phyloP scores from a whole-genome alignment of 2,113 vertebrate genomes.

The Plecturocebus donacophilus region DNA sequence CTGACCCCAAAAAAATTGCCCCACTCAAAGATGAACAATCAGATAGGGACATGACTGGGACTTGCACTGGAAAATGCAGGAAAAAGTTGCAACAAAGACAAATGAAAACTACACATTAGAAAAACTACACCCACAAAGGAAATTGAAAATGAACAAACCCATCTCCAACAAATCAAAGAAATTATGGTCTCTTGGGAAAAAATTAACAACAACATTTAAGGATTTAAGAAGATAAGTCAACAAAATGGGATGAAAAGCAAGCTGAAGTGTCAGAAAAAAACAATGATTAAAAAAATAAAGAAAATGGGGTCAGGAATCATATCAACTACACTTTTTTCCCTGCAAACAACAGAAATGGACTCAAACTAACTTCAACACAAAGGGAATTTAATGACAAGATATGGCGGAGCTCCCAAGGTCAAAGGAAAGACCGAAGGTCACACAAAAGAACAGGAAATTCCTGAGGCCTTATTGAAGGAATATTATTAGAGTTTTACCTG shows the following conservation, averaged over 20 bases:
- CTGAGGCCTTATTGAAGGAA: neutral
- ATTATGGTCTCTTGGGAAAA: neutral
- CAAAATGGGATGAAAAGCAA: neutral
- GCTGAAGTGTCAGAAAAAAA: neutral
- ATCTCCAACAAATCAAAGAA: neutral
- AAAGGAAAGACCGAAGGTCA: neutral
- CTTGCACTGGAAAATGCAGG: neutral
- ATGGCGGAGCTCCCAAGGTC: neutral
- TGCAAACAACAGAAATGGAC: neutral
- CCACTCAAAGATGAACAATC: neutral
- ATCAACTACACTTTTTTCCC: neutral
- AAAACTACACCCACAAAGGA: neutral
- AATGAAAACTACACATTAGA: neutral
- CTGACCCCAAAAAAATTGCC: no score
- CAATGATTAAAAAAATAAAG: neutral
- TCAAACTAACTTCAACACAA: neutral
- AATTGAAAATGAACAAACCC: neutral
- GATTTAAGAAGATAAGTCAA: neutral
- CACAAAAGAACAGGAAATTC: neutral
- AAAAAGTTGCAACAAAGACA: neutral
- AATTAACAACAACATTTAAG: neutral
- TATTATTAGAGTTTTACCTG: neutral
- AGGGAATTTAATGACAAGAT: neutral
- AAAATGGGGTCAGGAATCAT: neutral
- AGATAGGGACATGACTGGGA: neutral